Evolutionary conservation across 1,140 invertebrate species (phyloP).

Genomic region (Atta texana): DNA sequence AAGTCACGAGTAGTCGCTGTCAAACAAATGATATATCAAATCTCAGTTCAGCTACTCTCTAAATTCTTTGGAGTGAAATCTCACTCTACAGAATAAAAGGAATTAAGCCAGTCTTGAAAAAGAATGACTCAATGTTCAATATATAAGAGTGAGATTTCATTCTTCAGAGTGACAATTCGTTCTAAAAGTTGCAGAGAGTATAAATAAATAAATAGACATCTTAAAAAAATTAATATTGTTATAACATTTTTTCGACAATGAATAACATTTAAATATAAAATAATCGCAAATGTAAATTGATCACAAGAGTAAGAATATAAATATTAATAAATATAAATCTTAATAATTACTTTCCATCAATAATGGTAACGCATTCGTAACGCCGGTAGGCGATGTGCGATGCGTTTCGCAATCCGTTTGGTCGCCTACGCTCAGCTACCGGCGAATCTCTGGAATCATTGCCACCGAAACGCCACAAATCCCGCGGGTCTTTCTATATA

Average conservation of each 20-base stretch:
- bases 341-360: background rate
- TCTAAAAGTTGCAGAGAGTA: no score
- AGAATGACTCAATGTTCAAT: no score
- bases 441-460: conserved; percentile 62
- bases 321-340: background rate
- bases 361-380: background rate
- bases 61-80: no score
- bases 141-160: no score
- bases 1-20: background rate
- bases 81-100: no score
- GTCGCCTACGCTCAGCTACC: conserved; percentile 2
- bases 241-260: background rate
- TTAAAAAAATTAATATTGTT: background rate
- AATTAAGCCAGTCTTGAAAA: no score
- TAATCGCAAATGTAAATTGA: background rate
- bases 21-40: conserved; percentile 15
- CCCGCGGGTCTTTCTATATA: conserved; percentile 26
- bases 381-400: background rate
- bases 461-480: conserved; percentile 64
- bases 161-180: no score
- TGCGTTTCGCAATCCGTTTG: background rate
- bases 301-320: background rate
- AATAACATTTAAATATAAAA: background rate
- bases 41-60: background rate
- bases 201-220: background rate